Conservation (phyloP, 92 coral and sea anemone species). For the Zoanthus sociatus region DNA sequence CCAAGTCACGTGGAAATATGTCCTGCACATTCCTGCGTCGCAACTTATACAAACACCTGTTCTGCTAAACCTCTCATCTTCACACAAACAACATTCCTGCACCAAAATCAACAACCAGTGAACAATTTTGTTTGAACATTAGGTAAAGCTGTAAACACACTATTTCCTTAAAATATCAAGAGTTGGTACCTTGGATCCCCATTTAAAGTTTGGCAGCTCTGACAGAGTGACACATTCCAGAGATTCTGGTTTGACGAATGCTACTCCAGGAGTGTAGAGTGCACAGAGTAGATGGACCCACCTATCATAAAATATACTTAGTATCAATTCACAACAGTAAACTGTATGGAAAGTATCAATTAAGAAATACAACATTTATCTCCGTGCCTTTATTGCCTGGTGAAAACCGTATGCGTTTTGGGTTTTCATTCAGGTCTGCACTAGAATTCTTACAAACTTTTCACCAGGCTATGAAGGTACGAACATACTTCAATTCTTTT, state of each 20-base stretch:
- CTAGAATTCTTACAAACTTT: too few species aligned
- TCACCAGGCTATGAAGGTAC: too few species aligned
- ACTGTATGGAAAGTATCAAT: not conserved
- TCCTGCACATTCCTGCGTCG: conserved; percentile 98
- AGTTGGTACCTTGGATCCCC: conserved; percentile 90
- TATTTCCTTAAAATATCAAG: not conserved
- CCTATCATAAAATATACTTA: conserved; percentile 39
- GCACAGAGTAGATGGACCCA: conserved; percentile 99
- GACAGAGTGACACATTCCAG: conserved; percentile 91
- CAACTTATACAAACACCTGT: conserved; percentile 96
- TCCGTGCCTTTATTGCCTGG: too few species aligned
- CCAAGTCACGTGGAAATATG: conserved; percentile 98
- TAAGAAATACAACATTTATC: too few species aligned
- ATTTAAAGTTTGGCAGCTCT: conserved; percentile 89
- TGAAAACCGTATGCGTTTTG: too few species aligned
- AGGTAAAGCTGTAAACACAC: not conserved
- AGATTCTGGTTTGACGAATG: conserved; percentile 94
- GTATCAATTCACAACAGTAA: not conserved
- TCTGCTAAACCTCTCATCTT: conserved; percentile 88
- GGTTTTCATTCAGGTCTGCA: too few species aligned
- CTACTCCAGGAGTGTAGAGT: conserved; percentile 96
- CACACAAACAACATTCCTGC: conserved; percentile 96
- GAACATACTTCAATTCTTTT: too few species aligned
- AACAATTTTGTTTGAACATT: not conserved
- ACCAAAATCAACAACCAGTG: not conserved